Evolutionary conservation across 2,888 invertebrate species (phyloP).

Genomic region (Cryptocephalus primarius): DNA sequence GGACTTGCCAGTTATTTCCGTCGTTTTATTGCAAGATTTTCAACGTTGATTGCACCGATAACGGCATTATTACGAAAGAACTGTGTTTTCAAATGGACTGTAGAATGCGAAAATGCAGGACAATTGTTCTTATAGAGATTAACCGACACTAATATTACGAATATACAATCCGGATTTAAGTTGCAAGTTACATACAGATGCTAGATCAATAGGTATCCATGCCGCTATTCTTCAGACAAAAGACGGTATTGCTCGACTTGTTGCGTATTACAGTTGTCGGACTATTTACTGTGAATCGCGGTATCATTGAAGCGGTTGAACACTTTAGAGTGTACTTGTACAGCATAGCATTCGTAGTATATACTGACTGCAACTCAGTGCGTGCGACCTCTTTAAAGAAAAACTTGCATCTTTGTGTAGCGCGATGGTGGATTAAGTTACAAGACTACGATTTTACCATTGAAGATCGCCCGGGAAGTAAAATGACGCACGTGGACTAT

Average conservation of each 20-base stretch:
- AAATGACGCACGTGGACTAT: constrained; percentile 15
- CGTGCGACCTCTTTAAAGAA: constrained; percentile 5
- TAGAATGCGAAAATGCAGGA: constrained; percentile 7
- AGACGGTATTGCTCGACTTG: constrained; percentile 6
- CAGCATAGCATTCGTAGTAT: constrained; percentile 14
- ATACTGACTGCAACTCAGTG: constrained; percentile 20
- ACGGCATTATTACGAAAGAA: constrained; percentile 11
- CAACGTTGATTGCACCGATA: constrained; percentile 10
- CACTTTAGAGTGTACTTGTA: constrained; percentile 14
- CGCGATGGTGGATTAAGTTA: constrained; percentile 17
- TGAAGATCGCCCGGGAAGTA: constrained; percentile 14
- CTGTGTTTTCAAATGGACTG: constrained; percentile 9
- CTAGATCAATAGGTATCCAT: constrained; percentile 4
- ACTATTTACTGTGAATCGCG: constrained; percentile 10
- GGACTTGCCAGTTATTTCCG: constrained; percentile 10
- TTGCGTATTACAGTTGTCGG: constrained; percentile 13
- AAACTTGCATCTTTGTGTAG: constrained; percentile 11
- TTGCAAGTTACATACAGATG: constrained; percentile 9
- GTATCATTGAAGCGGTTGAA: constrained; percentile 14
- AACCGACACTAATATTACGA: constrained; percentile 7
- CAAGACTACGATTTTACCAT: constrained; percentile 18
- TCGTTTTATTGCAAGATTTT: constrained; percentile 9
- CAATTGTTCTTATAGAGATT: constrained; percentile 4
- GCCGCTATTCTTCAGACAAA: constrained; percentile 6
- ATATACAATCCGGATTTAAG: constrained; percentile 9